Conservation (phyloP, 2,113 vertebrate genomes). For the Corynorhinus townsendii region DNA sequence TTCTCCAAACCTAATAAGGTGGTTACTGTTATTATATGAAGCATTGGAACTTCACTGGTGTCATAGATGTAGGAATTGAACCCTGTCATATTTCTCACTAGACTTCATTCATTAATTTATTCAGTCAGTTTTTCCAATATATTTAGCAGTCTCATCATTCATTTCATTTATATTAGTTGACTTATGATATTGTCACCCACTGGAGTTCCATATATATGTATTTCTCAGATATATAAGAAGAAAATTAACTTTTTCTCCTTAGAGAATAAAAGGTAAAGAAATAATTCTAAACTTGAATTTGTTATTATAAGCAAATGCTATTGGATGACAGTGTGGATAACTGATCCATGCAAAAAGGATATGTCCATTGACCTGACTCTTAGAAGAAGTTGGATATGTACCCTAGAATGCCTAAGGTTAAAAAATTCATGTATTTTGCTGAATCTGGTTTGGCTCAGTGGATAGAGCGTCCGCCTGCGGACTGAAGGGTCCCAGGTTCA, state of each 20-base stretch:
- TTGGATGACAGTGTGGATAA: conserved; percentile 27
- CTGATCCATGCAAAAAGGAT: conserved; percentile 47
- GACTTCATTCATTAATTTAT: conserved; percentile 21
- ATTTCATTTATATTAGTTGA: neutral
- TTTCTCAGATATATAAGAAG: neutral
- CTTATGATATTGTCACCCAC: neutral
- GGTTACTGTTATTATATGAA: neutral
- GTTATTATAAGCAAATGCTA: conserved; percentile 47
- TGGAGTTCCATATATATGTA: neutral
- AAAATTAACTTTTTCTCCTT: conserved; percentile 20
- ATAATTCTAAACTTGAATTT: conserved; percentile 26
- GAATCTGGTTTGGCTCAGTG: too few species aligned
- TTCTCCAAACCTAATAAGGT: neutral
- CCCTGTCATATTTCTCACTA: neutral
- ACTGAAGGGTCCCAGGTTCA: too few species aligned
- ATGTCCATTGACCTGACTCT: conserved; percentile 52
- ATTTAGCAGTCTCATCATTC: neutral
- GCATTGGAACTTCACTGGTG: neutral
- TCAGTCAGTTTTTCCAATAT: neutral
- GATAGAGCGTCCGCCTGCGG: too few species aligned
- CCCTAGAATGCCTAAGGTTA: conserved; percentile 68
- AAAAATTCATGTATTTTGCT: conserved; percentile 64
- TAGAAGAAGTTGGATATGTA: conserved; percentile 64
- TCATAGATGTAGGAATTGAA: neutral
- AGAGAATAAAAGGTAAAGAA: neutral